Evolutionary conservation across 2,888 invertebrate genomes (phyloP).

Genomic region (Acanthopleura granulata): DNA sequence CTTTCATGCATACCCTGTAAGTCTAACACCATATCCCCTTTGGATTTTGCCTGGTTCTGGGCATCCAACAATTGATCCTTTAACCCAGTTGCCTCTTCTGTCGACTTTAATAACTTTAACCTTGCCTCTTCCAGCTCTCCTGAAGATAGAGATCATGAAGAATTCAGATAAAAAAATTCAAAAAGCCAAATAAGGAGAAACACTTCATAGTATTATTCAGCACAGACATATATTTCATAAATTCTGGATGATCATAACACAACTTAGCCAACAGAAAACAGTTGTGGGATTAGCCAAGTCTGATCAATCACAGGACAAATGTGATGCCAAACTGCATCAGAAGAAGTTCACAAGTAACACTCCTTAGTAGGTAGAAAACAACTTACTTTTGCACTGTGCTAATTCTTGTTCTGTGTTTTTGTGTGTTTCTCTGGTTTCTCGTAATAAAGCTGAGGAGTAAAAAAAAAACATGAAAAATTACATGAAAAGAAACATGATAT

Average conservation of each 20-base stretch:
- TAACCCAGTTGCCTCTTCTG: constrained; percentile 56
- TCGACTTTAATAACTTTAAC: constrained; percentile 51
- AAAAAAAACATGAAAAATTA: neutral
- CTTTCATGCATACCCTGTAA: constrained; percentile 52
- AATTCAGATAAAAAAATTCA: too few species aligned
- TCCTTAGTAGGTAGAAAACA: too few species aligned
- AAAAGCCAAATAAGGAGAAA: too few species aligned
- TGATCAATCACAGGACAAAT: too few species aligned
- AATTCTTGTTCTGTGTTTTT: constrained; percentile 53
- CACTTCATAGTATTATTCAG: too few species aligned
- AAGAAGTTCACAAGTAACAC: too few species aligned
- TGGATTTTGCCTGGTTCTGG: constrained; percentile 53
- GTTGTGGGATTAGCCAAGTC: too few species aligned
- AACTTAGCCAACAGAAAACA: too few species aligned
- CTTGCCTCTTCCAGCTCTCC: constrained; percentile 61
- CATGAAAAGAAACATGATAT: constrained; percentile 8
- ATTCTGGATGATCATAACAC: too few species aligned
- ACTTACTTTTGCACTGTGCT: constrained; percentile 48
- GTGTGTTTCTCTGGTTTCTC: constrained; percentile 53
- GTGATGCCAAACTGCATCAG: too few species aligned
- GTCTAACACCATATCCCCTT: constrained; percentile 53
- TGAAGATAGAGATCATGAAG: constrained; percentile 29
- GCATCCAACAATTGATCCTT: constrained; percentile 55
- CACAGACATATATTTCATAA: too few species aligned
- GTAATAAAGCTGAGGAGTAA: constrained; percentile 33